Evolutionary conservation across 1,140 invertebrate genomes (phyloP).

Genomic region (Brachionus angularis): DNA sequence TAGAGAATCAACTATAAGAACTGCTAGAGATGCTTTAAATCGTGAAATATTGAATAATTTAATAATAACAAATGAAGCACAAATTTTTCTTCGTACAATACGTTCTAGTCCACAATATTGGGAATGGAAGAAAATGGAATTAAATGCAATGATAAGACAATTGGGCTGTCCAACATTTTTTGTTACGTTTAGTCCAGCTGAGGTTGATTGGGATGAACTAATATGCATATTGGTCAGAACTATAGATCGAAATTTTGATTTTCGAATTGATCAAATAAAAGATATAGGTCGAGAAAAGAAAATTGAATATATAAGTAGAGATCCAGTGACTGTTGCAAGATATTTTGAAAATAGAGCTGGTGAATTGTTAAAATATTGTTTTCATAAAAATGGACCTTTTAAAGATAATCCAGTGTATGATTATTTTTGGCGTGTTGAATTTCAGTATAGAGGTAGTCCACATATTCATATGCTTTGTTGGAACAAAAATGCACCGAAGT

Average conservation of each 20-base stretch:
- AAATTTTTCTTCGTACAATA: too few relatives aligned
- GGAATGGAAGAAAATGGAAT: not conserved
- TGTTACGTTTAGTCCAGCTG: not conserved
- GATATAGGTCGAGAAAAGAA: not conserved
- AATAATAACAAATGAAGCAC: too few relatives aligned
- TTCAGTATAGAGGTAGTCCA: constrained; percentile 22
- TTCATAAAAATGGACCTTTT: not conserved
- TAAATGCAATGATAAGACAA: not conserved
- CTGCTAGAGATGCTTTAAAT: too few relatives aligned
- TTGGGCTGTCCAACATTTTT: not conserved
- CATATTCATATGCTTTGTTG: not conserved
- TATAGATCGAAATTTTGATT: not conserved
- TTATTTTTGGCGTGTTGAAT: constrained; percentile 25
- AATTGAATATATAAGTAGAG: not conserved
- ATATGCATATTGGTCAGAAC: not conserved
- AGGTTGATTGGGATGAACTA: not conserved
- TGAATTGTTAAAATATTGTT: not conserved
- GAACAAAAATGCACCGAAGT: not conserved
- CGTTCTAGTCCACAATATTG: not conserved
- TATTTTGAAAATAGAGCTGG: not conserved
- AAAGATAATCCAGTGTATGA: constrained; percentile 1
- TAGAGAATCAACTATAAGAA: too few relatives aligned
- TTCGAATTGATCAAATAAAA: not conserved
- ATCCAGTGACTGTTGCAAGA: not conserved
- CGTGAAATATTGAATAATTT: too few relatives aligned